Evolutionary conservation across 2,113 vertebrate genomes (phyloP).

Genomic region (Xenopus laevis): DNA sequence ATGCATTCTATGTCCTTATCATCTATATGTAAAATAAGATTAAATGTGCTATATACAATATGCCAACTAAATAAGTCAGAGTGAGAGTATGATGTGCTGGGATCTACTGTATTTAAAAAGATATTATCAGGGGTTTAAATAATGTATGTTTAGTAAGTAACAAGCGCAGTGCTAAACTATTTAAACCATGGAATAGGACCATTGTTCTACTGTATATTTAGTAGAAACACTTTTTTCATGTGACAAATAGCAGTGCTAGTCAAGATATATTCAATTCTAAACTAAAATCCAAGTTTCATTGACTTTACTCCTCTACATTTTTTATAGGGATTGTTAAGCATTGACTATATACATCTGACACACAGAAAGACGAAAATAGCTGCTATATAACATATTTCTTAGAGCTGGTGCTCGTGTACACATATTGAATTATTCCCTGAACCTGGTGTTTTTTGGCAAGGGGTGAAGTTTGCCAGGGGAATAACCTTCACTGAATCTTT

Average conservation of each 20-base stretch:
- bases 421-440: conserved; percentile 61
- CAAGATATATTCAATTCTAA: conserved; percentile 47
- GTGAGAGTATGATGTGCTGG: conserved; percentile 8
- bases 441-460: conserved; percentile 60
- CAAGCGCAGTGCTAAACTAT: conserved; percentile 5
- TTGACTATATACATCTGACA: conserved; percentile 49
- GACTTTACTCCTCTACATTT: conserved; percentile 50
- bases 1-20: background rate
- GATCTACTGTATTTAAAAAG: conserved; percentile 9
- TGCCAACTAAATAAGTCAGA: conserved; percentile 17
- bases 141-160: background rate
- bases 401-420: conserved; percentile 86
- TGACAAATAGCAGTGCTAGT: conserved; percentile 12
- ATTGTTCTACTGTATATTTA: conserved; percentile 44
- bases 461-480: conserved; percentile 81
- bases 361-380: conserved; percentile 49
- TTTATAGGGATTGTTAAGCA: conserved; percentile 41
- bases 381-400: conserved; percentile 44
- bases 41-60: conserved; percentile 33
- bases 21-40: conserved; percentile 3
- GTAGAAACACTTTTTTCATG: conserved; percentile 13
- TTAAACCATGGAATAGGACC: background rate
- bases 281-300: conserved; percentile 44
- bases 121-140: background rate
- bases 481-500: conserved; percentile 87